These are phyloP conservation scores for Numenius arquata DNA, from an alignment of 2,113 vertebrate species.

Conservation along the genomic window DNA sequence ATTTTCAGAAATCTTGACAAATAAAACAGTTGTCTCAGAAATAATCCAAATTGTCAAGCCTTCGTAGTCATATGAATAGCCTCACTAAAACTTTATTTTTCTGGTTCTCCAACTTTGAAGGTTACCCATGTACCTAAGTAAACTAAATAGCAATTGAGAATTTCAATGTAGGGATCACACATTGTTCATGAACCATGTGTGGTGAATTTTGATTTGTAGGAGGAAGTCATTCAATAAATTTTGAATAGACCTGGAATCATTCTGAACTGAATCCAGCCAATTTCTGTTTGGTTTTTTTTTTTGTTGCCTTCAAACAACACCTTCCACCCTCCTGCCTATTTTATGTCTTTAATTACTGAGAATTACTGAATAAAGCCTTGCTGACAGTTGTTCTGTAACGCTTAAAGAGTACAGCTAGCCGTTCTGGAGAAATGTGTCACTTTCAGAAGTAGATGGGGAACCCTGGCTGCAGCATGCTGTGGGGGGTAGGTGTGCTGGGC, in stretches of 20 bases:
- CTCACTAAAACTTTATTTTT: background rate
- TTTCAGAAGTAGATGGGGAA: background rate
- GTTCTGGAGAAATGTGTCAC: background rate
- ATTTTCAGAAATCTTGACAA: background rate
- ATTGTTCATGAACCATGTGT: background rate
- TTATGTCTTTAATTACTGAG: background rate
- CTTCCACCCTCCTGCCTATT: background rate
- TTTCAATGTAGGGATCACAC: background rate
- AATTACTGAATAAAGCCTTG: background rate
- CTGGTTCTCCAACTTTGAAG: background rate
- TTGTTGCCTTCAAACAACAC: background rate
- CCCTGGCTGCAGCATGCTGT: background rate
- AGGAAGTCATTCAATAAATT: background rate
- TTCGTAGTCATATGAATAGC: background rate
- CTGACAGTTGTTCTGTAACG: background rate
- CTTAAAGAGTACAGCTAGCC: background rate
- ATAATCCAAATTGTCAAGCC: background rate
- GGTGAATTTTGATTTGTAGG: background rate
- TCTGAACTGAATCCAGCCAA: background rate
- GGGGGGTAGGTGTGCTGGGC: background rate
- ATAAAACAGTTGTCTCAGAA: background rate
- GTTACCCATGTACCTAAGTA: background rate
- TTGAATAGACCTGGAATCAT: background rate
- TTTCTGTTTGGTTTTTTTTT: background rate
- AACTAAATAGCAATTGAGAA: background rate